Percentiles rank a stretch among this genome's conserved stretches.
Evolutionary conservation across 2,797 vertebrate species (phyloP).

Genomic region (Rhyacichthys aspro): DNA sequence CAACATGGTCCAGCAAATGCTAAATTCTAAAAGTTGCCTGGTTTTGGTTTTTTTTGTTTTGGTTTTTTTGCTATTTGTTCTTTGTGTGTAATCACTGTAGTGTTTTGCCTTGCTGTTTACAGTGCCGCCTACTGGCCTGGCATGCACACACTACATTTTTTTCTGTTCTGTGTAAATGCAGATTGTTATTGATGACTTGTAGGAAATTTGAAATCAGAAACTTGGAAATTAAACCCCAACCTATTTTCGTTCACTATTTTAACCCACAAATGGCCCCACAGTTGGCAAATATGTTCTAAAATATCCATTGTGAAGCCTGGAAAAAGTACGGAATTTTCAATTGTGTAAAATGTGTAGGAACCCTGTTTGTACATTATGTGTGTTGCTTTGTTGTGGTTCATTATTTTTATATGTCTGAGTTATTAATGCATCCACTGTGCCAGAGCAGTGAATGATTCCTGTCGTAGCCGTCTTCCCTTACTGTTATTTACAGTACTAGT

Average conservation of each 20-base stretch:
- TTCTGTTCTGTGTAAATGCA: too few relatives aligned
- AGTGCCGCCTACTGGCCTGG: not conserved
- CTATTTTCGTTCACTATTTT: not conserved
- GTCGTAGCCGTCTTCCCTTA: constrained; percentile 76
- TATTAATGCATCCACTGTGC: constrained; percentile 82
- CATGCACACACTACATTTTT: not conserved
- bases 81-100: too few relatives aligned
- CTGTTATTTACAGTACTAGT: constrained; percentile 66
- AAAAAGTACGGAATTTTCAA: not conserved
- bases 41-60: too few relatives aligned
- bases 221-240: not conserved
- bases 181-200: too few relatives aligned
- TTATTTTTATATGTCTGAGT: constrained; percentile 82
- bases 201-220: not conserved
- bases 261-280: too few relatives aligned
- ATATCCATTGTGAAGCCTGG: constrained; percentile 1
- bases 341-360: constrained; percentile 22
- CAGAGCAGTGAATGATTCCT: constrained; percentile 77
- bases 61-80: too few relatives aligned
- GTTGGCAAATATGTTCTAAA: not conserved
- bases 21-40: too few relatives aligned
- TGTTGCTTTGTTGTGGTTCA: constrained; percentile 84
- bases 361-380: constrained; percentile 88
- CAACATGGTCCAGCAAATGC: too few relatives aligned
- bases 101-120: not conserved